Percentiles rank a stretch among this genome's conserved stretches.
These are phyloP conservation scores for Bombus vancouverensis DNA, from an alignment of 1,140 invertebrate species.

Conservation along the genomic window DNA sequence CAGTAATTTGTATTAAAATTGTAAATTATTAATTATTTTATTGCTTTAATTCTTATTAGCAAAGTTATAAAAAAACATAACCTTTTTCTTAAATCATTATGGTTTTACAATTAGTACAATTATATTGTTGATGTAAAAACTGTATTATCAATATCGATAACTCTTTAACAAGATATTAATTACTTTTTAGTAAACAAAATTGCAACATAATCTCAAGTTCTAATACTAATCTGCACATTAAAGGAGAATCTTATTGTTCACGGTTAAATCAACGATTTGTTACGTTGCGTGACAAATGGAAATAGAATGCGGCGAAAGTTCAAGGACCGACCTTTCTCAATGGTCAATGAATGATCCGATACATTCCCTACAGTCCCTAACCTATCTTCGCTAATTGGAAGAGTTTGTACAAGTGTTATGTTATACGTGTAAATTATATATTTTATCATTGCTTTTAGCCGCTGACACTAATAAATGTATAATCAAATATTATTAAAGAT, in stretches of 20 bases:
- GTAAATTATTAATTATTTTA: background rate
- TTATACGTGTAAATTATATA: background rate
- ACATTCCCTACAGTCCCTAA: constrained; percentile 16
- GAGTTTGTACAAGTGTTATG: background rate
- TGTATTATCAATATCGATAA: background rate
- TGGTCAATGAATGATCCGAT: constrained; percentile 53
- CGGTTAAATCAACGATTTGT: constrained; percentile 65
- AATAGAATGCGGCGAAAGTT: constrained; percentile 68
- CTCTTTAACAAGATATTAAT: no score
- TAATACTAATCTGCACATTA: background rate
- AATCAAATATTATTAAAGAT: background rate
- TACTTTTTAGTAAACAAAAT: no score
- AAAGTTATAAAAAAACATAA: background rate
- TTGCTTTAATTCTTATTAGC: background rate
- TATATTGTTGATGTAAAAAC: background rate
- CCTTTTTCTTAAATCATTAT: background rate
- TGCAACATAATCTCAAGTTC: background rate
- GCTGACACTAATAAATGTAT: background rate
- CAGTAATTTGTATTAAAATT: background rate
- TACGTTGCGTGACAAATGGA: constrained; percentile 71
- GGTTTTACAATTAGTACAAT: background rate
- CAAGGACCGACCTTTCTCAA: constrained; percentile 72
- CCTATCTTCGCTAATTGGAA: constrained; percentile 17
- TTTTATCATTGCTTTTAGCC: background rate
- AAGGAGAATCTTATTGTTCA: constrained; percentile 21